Conservation (phyloP, 2,113 vertebrate genomes). For the Microcebus griseorufus region DNA sequence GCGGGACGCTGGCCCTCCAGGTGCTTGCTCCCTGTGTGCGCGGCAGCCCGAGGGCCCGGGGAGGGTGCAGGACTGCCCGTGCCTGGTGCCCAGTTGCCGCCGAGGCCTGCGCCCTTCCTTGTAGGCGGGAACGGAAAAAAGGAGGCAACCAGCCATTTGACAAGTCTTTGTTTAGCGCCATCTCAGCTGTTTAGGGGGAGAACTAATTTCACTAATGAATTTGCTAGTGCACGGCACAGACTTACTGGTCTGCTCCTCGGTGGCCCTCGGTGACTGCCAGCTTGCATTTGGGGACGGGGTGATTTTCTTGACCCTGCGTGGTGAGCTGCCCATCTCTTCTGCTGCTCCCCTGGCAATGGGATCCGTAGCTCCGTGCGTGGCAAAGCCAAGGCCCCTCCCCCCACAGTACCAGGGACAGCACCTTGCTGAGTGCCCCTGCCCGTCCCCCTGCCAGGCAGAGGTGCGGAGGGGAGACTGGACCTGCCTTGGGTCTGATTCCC, state of each 20-base stretch:
- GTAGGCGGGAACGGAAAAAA: too few relatives aligned
- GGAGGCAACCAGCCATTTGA: not conserved
- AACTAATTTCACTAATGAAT: not conserved
- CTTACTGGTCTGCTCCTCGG: not conserved
- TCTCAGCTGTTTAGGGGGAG: not conserved
- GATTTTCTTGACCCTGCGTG: rapidly evolving
- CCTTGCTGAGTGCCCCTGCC: rapidly evolving
- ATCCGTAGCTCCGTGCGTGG: rapidly evolving
- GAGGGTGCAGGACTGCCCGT: not conserved
- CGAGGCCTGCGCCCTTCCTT: not conserved
- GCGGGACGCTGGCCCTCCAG: rapidly evolving
- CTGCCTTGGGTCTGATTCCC: not conserved
- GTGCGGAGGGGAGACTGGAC: not conserved
- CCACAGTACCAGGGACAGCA: rapidly evolving
- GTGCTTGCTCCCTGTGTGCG: rapidly evolving
- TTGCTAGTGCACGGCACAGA: not conserved
- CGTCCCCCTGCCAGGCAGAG: rapidly evolving
- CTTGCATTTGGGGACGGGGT: not conserved
- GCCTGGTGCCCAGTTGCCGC: rapidly evolving
- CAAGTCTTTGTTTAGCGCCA: not conserved
- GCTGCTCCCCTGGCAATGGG: not conserved
- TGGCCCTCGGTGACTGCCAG: not conserved
- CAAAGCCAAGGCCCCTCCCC: not conserved
- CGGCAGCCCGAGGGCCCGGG: rapidly evolving
- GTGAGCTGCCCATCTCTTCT: not conserved